Percentiles rank a stretch among this genome's conserved stretches.
phyloP scores from a whole-genome alignment of 2,888 invertebrate species.

The Sminthurides aquaticus region DNA sequence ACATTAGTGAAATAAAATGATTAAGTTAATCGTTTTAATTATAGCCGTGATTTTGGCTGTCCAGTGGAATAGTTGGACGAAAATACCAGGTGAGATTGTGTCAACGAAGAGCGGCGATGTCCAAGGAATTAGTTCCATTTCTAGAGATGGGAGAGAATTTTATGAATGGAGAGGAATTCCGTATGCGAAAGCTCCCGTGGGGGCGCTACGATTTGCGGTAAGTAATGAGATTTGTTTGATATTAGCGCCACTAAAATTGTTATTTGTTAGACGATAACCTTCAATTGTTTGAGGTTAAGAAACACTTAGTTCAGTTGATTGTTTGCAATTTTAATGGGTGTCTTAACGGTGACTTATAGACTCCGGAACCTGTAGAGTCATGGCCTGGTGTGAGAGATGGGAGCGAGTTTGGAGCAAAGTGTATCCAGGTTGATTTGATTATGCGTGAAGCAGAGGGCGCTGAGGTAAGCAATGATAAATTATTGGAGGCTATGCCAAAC shows the following conservation, averaged over 20 bases:
- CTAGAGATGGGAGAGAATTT: not conserved
- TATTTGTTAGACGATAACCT: too few relatives aligned
- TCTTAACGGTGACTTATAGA: too few relatives aligned
- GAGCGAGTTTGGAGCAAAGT: not conserved
- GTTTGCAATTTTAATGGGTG: too few relatives aligned
- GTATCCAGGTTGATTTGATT: not conserved
- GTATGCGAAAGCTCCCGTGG: not conserved
- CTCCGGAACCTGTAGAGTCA: not conserved
- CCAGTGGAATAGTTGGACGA: not conserved
- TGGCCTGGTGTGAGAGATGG: not conserved
- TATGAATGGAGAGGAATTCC: not conserved
- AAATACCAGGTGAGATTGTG: not conserved
- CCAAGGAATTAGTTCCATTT: not conserved
- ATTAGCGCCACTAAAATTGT: too few relatives aligned
- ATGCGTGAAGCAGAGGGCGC: not conserved
- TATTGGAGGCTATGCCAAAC: not conserved
- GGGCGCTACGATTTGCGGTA: slow-evolving; percentile 1
- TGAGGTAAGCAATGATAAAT: slow-evolving; percentile 1
- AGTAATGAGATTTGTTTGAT: too few relatives aligned
- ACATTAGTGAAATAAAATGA: not conserved
- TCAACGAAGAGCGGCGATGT: not conserved
- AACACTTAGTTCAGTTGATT: too few relatives aligned
- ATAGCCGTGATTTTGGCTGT: not conserved
- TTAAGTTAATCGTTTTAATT: not conserved
- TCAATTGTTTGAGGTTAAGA: too few relatives aligned